Evolutionary conservation across 64 coral and sea anemone genomes (phyloP).

Genomic region (Orbicella faveolata): DNA sequence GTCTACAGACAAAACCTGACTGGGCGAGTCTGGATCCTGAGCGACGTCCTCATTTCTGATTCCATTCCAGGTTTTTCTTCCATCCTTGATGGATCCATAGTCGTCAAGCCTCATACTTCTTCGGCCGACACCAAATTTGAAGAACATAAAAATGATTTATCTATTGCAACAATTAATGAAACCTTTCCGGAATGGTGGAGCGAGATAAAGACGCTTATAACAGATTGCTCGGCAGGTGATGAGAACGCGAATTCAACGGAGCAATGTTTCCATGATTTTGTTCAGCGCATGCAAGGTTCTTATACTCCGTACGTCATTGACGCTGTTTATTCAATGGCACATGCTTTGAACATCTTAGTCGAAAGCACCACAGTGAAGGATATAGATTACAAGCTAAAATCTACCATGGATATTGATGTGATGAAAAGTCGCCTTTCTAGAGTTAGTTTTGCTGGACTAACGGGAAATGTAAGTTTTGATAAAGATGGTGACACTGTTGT

Average conservation of each 20-base stretch:
- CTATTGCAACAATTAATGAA: background rate
- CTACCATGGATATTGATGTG: background rate
- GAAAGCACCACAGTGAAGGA: background rate
- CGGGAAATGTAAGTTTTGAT: constrained; percentile 36
- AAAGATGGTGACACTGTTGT: background rate
- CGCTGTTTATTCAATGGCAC: constrained; percentile 64
- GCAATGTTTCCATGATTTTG: background rate
- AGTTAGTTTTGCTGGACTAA: constrained; percentile 30
- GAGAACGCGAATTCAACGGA: background rate
- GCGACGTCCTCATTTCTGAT: background rate
- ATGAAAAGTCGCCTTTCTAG: background rate
- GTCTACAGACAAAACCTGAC: background rate
- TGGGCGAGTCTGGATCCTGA: constrained; percentile 6
- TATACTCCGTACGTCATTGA: constrained; percentile 43
- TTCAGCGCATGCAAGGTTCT: constrained; percentile 16
- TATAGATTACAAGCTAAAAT: too few relatives aligned
- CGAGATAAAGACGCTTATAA: constrained; percentile 33
- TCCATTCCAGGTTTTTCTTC: background rate
- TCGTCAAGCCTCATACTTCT: background rate
- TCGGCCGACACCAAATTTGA: background rate
- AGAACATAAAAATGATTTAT: background rate
- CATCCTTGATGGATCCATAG: constrained; percentile 3
- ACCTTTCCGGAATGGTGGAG: constrained; percentile 36
- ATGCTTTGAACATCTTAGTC: constrained; percentile 43
- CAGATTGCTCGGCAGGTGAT: background rate